Evolutionary conservation across 37 sponge, comb jelly and placozoan genomes (phyloP).

Genomic region (Ephydatia muelleri): DNA sequence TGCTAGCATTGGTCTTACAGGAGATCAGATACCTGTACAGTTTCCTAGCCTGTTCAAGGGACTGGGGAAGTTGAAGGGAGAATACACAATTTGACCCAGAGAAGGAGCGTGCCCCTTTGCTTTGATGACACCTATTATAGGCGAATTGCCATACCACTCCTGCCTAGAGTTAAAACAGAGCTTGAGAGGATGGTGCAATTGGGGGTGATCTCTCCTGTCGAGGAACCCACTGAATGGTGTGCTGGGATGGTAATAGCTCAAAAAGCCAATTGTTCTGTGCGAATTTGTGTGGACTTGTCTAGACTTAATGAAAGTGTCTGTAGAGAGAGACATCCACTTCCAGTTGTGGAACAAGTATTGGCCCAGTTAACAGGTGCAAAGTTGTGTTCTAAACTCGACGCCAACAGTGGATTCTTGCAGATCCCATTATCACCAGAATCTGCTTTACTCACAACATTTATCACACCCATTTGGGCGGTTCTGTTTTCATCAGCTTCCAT

Average conservation of each 20-base stretch:
- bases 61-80: constrained; percentile 41
- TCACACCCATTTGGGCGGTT: constrained; percentile 60
- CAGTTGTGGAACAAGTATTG: constrained; percentile 55
- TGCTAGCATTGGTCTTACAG: not conserved
- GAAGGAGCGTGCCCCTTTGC: constrained; percentile 27
- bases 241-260: constrained; percentile 56
- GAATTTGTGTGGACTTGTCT: constrained; percentile 58
- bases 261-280: constrained; percentile 22
- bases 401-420: constrained; percentile 62
- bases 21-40: not conserved
- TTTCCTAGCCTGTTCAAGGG: constrained; percentile 37
- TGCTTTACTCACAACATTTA: constrained; percentile 54
- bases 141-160: constrained; percentile 38
- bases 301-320: constrained; percentile 46
- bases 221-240: constrained; percentile 52
- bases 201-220: constrained; percentile 34
- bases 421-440: constrained; percentile 33
- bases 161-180: constrained; percentile 28
- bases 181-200: constrained; percentile 34
- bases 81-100: constrained; percentile 27
- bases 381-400: constrained; percentile 53
- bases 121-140: constrained; percentile 38
- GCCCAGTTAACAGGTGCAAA: constrained; percentile 34
- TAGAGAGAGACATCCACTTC: constrained; percentile 47
- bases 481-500: constrained; percentile 41